A percentile compares a stretch with the other conserved stretches of the same genome.
These are phyloP conservation scores for Melitaea cinxia DNA, from an alignment of 1,140 invertebrate genomes.

Conservation along the genomic window DNA sequence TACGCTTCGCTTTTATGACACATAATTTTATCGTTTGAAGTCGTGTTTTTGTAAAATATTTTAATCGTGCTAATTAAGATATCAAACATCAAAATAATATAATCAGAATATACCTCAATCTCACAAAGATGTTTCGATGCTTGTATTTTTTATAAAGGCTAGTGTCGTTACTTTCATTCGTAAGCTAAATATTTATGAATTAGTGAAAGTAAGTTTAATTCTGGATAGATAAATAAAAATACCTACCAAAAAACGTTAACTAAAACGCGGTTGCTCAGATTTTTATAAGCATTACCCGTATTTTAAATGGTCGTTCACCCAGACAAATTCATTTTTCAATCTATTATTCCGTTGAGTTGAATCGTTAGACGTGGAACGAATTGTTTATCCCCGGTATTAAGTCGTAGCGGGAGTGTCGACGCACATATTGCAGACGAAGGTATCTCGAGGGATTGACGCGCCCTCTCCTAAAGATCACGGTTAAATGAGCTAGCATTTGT, in stretches of 20 bases:
- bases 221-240: slow-evolving; percentile 3
- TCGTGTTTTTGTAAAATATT: not conserved
- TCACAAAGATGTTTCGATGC: no score
- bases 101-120: no score
- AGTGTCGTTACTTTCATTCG: no score
- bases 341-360: slow-evolving; percentile 58
- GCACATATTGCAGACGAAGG: slow-evolving; percentile 63
- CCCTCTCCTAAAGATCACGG: slow-evolving; percentile 56
- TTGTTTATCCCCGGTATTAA: slow-evolving; percentile 73
- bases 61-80: no score
- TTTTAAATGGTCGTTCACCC: slow-evolving; percentile 35
- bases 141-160: no score
- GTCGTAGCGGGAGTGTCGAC: slow-evolving; percentile 54
- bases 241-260: slow-evolving; percentile 9
- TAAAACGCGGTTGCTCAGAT: slow-evolving; percentile 13
- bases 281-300: not conserved
- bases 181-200: no score
- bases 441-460: slow-evolving; percentile 47
- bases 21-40: not conserved
- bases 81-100: no score
- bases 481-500: slow-evolving; percentile 64
- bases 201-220: no score
- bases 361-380: slow-evolving; percentile 68
- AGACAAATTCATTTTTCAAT: slow-evolving; percentile 65
- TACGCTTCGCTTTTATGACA: slow-evolving; percentile 7